Percentiles rank a stretch among this genome's conserved stretches.
Conservation (phyloP, 2,113 vertebrate species). For the Fulmarus glacialis region DNA sequence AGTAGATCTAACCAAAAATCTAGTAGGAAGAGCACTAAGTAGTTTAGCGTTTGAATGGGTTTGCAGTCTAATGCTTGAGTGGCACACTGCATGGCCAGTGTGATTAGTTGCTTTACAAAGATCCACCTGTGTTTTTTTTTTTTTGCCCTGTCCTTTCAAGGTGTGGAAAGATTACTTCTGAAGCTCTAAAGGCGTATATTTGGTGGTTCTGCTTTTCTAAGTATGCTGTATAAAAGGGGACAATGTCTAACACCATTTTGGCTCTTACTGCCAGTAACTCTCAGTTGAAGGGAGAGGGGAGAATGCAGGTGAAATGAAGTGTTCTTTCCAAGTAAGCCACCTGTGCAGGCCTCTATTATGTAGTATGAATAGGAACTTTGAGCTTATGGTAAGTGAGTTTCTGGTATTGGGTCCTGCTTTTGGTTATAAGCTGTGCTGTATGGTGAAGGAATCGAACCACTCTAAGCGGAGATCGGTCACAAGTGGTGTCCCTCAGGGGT, state of each 20-base stretch:
- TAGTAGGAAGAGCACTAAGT: not conserved
- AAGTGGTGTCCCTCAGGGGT: no score
- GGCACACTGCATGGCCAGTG: accelerated
- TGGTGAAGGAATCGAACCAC: not conserved
- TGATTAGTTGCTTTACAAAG: not conserved
- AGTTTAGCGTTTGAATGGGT: not conserved
- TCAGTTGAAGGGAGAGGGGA: not conserved
- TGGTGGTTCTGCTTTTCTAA: not conserved
- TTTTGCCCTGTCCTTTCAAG: not conserved
- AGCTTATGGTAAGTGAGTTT: not conserved
- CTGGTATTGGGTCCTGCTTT: not conserved
- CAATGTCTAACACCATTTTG: not conserved
- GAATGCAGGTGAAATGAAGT: not conserved
- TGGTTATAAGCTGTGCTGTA: not conserved
- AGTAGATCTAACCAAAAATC: not conserved
- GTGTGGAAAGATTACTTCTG: not conserved
- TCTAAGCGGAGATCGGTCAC: not conserved
- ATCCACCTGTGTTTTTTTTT: accelerated
- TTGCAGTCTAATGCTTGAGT: not conserved
- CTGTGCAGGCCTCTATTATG: accelerated
- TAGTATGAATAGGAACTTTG: not conserved
- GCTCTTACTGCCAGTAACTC: not conserved
- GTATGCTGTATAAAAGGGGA: not conserved
- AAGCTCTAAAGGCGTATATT: not conserved
- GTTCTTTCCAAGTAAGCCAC: not conserved